Percentiles rank a stretch among this genome's conserved stretches.
phyloP scores from a whole-genome alignment of 1,140 invertebrate species.

The Vanessa tameamea region DNA sequence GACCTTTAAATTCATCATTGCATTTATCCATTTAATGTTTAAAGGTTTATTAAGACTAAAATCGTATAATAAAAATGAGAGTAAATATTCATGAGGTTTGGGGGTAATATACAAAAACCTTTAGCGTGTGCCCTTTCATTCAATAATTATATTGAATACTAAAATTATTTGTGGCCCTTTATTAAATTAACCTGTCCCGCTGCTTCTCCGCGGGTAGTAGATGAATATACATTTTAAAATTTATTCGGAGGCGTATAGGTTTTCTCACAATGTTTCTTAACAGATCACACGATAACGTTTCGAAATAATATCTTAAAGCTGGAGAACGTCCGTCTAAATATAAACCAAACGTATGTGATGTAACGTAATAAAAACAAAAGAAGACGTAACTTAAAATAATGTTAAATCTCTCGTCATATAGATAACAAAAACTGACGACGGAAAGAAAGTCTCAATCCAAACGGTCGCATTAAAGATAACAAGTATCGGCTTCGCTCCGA shows the following conservation, averaged over 20 bases:
- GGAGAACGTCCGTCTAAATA: conserved; percentile 1
- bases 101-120: conserved; percentile 9
- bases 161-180: conserved; percentile 28
- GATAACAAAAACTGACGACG: background rate
- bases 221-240: conserved; percentile 18
- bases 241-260: conserved; percentile 24
- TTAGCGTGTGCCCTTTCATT: conserved; percentile 14
- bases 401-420: conserved; percentile 15
- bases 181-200: conserved; percentile 30
- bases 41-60: conserved; percentile 10
- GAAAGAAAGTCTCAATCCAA: conserved; percentile 24
- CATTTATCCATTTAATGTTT: background rate
- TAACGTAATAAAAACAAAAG: background rate
- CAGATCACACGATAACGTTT: conserved; percentile 9
- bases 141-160: conserved; percentile 28
- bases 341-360: background rate
- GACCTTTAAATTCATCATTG: conserved; percentile 22
- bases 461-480: conserved; percentile 32
- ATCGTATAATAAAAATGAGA: background rate
- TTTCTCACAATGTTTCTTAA: conserved; percentile 22
- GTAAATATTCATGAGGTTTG: conserved; percentile 14
- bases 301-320: background rate
- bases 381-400: conserved; percentile 10
- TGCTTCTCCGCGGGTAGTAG: conserved; percentile 21
- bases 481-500: conserved; percentile 18